Base-by-base conservation (phyloP, 2,888 invertebrate species). In the Aethes cnicana region DNA sequence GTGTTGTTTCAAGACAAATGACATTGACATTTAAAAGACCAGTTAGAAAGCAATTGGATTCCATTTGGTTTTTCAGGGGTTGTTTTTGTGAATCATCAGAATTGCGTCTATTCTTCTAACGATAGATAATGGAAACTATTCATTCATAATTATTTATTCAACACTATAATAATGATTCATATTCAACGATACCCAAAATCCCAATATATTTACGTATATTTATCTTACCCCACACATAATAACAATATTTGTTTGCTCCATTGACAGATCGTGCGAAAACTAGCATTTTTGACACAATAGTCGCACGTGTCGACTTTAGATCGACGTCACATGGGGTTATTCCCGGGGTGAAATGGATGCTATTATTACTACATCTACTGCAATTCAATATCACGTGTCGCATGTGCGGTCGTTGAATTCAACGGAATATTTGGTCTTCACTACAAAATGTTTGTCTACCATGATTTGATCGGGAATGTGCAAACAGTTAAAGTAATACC, bases 281-380 rank as follows among this genome's bases (percentile, higher is more conserved):
- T 62, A 57, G 60, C 64, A 66, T 59, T 61, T 65, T 64, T 61
- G 53, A 18, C 47, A 59, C 55, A 58, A 59, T 53, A 30, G 54
- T 7, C 26, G 39, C 48, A 59, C 66, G 69, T 64, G 54, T 68
- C 72, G 69, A 73, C 73, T 73, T 74, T 68, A 72, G 72, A 72
- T 70, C 66, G 62, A 55, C 47, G 54, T 71, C 69, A 55, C 56
- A 55, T 52, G 55, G 57, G 65, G 67, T 73, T 67, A 58, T 58
- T 61, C 68, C n/a, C n/a, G 16, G 73, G 72, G 72, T 77, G 78
- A 77, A 80, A 84, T 81, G 72, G 79, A 81, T 74, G 79, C 80
- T 58, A 74, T 82, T 81, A 81, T 80, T 66, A 59, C 58, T 50
- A 41, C 48, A 54, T 61, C 37, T 33, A 57, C 58, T 55, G 61